Evolutionary conservation across 2,113 vertebrate species (phyloP), one percentile per base, ranked within the genome.

Genomic region (Oplegnathus fasciatus): DNA sequence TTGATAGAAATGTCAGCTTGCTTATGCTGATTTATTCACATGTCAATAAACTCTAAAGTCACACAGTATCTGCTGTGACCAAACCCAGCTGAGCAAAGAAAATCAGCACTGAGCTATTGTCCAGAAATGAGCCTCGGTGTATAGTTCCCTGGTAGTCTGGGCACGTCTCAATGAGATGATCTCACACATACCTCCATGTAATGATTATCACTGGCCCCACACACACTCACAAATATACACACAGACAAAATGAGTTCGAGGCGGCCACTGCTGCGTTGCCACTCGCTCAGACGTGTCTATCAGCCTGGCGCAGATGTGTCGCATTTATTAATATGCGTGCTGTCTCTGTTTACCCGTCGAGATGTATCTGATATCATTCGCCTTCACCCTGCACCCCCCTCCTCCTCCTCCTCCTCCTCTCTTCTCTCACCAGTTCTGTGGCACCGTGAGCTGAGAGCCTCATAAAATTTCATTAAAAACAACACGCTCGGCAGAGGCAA

Each of bases 391-490:
- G 62, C 54, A 40, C 20, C 64, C 55, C 61, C 3, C 44, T 9
- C 42, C 26, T 66, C 20, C 73, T 15, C 50, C 89, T 15, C 54
- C 75, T 74, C 67, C 57, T 15, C 55, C 42, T 46, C 77, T 69
- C 70, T 62, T 30, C 75, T 46, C 91, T 84, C 85, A 58, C 69
- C 88, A 86, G 78, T 68, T 75, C 87, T 84, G 79, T 89, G 82
- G 91, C 86, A 86, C 69, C 54, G 81, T n/a, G 86, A 88, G 92
- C 90, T 81, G 88, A 90, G 96, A 98, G 97, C 96, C 97, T 98
- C 97, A 97, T 99, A 98, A 99, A 98, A 99, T 98, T 97, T 99
- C 97, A 99, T 99, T 99, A 99, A 97, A 97, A 97, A 97, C 97
- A 98, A 97, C 97, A 95, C 93, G 93, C 93, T 90, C 88, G 73